Evolutionary conservation across 2,113 vertebrate species (phyloP).

Genomic region (Psephotus haematonotus): DNA sequence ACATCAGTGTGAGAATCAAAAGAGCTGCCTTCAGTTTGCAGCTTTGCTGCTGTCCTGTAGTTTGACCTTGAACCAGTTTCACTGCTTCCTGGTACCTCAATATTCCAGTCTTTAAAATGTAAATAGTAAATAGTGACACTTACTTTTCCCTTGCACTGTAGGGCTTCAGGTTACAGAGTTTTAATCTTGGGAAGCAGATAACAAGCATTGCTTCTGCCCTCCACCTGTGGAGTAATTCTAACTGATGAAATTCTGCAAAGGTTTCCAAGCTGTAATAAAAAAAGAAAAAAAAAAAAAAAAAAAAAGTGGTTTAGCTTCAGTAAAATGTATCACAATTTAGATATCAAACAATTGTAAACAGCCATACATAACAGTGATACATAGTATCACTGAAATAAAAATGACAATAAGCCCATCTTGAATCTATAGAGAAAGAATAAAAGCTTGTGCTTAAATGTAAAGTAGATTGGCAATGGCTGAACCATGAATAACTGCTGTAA

Average conservation of each 20-base stretch:
- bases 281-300: not conserved
- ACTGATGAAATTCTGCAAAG: not conserved
- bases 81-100: not conserved
- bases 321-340: slow-evolving; percentile 22
- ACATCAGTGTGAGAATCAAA: not conserved
- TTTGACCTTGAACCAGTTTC: not conserved
- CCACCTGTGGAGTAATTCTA: not conserved
- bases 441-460: slow-evolving; percentile 25
- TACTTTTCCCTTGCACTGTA: not conserved
- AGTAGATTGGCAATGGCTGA: slow-evolving; percentile 1
- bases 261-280: not conserved
- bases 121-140: not conserved
- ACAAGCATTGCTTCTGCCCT: not conserved
- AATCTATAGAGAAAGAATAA: not conserved
- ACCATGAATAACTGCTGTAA: slow-evolving; percentile 10
- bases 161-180: not conserved
- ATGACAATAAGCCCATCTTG: not conserved
- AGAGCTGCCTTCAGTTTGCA: not conserved
- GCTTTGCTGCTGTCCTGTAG: not conserved
- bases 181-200: not conserved
- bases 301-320: not conserved
- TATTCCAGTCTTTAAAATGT: not conserved
- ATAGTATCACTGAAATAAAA: not conserved
- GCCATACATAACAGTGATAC: not conserved
- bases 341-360: slow-evolving; percentile 29